phyloP scores from a whole-genome alignment of 2,797 vertebrate species.

The Argentina silus region DNA sequence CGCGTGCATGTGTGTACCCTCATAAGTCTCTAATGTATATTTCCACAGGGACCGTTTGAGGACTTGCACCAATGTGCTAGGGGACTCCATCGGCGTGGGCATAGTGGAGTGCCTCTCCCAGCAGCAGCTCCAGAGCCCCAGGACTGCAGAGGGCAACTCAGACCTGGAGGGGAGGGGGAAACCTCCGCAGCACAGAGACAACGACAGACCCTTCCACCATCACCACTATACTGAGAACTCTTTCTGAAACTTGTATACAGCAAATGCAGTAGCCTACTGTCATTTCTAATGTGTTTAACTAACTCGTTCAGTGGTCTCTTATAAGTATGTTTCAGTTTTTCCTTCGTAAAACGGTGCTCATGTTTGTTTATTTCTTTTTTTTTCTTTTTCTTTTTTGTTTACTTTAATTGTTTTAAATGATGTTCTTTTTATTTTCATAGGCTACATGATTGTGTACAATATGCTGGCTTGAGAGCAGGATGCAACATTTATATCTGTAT shows the following conservation, averaged over 20 bases:
- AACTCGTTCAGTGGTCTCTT: neutral
- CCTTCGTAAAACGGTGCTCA: neutral
- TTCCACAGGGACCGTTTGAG: slow-evolving; percentile 80
- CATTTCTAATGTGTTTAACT: too few species aligned
- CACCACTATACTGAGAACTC: neutral
- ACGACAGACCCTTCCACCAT: neutral
- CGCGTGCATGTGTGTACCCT: neutral
- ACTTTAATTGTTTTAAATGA: too few species aligned
- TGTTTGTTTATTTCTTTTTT: neutral
- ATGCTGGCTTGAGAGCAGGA: too few species aligned
- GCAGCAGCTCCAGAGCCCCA: slow-evolving; percentile 39
- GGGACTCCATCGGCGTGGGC: slow-evolving; percentile 82
- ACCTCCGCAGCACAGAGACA: neutral
- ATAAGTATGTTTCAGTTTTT: neutral
- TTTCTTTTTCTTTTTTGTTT: neutral
- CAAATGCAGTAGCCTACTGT: too few species aligned
- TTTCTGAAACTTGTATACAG: neutral
- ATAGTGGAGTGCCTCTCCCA: slow-evolving; percentile 82
- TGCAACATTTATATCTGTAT: too few species aligned
- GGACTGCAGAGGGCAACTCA: neutral
- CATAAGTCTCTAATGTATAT: neutral
- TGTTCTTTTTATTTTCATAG: too few species aligned
- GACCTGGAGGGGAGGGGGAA: neutral
- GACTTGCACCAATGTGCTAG: slow-evolving; percentile 84
- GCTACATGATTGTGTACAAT: too few species aligned